Conservation (phyloP, 2,797 vertebrate species). For the Tauraco hartlaubi region DNA sequence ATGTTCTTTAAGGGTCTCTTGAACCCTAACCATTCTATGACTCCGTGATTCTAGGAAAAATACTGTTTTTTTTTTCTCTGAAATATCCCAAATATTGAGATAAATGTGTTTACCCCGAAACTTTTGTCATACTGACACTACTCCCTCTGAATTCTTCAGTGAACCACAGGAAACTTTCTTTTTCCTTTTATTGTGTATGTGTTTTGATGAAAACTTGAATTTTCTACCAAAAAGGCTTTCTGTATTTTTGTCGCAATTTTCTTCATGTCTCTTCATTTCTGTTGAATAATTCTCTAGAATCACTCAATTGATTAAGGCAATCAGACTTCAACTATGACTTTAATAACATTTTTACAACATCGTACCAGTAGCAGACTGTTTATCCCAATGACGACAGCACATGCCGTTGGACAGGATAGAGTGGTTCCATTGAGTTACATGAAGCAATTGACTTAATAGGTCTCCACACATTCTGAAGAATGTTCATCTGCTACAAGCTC, state of each 20-base stretch:
- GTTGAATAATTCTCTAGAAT: neutral
- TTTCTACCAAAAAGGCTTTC: neutral
- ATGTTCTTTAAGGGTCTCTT: too few species aligned
- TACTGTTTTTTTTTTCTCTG: neutral
- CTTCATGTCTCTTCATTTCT: neutral
- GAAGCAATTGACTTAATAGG: neutral
- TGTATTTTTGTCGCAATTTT: neutral
- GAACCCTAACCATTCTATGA: too few species aligned
- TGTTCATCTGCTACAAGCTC: neutral
- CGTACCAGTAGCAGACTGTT: neutral
- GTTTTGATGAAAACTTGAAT: neutral
- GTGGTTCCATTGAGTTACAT: neutral
- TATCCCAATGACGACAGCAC: neutral
- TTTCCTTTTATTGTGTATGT: neutral
- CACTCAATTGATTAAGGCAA: neutral
- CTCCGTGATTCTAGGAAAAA: too few species aligned
- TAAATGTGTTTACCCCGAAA: neutral
- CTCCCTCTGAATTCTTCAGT: neutral
- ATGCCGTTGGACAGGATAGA: neutral
- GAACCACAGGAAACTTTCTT: neutral
- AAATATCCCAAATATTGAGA: neutral
- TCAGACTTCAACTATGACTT: neutral
- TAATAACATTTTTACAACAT: neutral
- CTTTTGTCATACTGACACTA: neutral
- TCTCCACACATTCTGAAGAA: neutral